Evolutionary conservation across 2,797 vertebrate genomes (phyloP), one percentile per base, ranked within the genome.

Genomic region (Lacerta viridis): DNA sequence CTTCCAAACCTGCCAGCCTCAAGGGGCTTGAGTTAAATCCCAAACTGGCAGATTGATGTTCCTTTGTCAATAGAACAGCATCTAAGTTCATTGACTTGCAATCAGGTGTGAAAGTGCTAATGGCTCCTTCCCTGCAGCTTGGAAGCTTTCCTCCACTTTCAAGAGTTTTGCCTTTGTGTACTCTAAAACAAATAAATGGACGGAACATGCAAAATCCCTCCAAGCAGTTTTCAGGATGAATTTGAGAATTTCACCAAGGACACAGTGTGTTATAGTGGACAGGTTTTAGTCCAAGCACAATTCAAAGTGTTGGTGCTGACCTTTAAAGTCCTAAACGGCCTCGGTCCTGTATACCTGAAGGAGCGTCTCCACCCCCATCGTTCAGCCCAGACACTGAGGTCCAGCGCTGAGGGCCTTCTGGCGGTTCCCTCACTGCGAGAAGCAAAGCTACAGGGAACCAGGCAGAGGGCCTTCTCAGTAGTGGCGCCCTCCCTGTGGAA

Each of bases 51-150:
- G 86, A 79, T 66, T 92, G 89, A 85, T 61, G 59, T 41, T 74
- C 43, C 80, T 91, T 90, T 87, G 81, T 90, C 92, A 93, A 82
- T 18, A 86, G 72, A 90, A 78, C 61, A 92, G 82, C 13, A 61
- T 50, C 17, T 86, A 88, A 87, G 88, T 92, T 61, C 36, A 66
- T 72, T 75, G 90, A 59, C 74, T 92, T 88, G 83, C 83, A 92
- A 80, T 80, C 90, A 91, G 46, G 85, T 95, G 84, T 90, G 90
- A 93, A 94, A 89, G 88, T 2, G 2, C 41, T 93, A 93, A 95
- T 85, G 86, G 78, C 85, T 83, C 82, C 92, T 93, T 90, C 89
- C 84, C 68, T 1, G 0, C 76, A 74, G 46, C 72, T 80, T 88
- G 74, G 72, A 82, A 84, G 80, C 18, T 88, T 46, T 78, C 83